Conservation (phyloP, 2,113 vertebrate genomes). For the Colinus virginianus region DNA sequence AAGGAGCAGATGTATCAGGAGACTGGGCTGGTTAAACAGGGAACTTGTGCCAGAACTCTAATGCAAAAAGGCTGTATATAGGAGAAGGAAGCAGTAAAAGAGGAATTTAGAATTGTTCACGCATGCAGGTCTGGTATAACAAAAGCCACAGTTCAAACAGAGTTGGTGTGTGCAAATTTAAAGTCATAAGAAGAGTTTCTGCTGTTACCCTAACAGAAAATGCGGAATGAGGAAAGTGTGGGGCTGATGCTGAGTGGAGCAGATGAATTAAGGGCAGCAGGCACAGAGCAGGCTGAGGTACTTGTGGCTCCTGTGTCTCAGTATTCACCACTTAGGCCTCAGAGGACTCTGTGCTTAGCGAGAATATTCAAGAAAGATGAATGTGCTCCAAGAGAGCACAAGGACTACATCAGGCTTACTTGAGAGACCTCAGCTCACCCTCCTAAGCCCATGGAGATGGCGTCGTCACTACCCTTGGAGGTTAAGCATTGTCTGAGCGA, state of each 20-base stretch:
- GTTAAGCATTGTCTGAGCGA: background rate
- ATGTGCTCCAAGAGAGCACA: background rate
- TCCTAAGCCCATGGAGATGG: background rate
- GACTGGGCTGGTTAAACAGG: background rate
- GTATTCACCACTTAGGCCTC: background rate
- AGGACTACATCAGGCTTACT: background rate
- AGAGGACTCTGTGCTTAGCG: background rate
- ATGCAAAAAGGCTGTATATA: background rate
- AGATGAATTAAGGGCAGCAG: background rate
- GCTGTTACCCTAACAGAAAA: background rate
- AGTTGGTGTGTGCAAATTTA: background rate
- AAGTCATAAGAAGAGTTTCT: background rate
- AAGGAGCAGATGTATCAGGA: background rate
- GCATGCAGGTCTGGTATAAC: accelerated
- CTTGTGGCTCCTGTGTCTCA: background rate
- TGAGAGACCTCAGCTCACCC: background rate
- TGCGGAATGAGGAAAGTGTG: background rate
- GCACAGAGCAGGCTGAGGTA: background rate
- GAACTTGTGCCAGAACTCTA: background rate
- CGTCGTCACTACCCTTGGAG: background rate
- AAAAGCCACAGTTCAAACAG: background rate
- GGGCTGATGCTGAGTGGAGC: background rate
- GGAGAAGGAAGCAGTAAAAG: background rate
- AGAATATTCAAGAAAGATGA: background rate
- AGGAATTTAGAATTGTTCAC: background rate